Evolutionary conservation across 2,113 vertebrate species (phyloP).

Genomic region (Protomyctophum bolini): DNA sequence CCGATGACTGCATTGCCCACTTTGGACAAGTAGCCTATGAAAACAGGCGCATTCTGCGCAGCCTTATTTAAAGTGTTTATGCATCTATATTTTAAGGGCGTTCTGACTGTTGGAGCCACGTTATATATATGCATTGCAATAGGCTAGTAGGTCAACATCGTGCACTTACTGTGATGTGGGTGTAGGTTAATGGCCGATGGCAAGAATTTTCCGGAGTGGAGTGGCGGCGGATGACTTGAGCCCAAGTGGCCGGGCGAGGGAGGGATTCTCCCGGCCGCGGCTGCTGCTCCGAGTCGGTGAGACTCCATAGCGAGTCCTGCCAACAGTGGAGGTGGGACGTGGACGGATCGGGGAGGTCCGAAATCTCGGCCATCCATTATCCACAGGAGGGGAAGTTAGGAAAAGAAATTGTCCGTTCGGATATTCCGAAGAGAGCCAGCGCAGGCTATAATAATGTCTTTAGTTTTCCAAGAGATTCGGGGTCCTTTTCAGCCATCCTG

Average conservation of each 20-base stretch:
- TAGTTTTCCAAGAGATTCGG: constrained; percentile 73
- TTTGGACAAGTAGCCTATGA: neutral
- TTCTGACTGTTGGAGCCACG: neutral
- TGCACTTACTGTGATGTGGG: constrained; percentile 89
- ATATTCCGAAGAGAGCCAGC: constrained; percentile 69
- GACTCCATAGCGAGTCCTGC: constrained; percentile 91
- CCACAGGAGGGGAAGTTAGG: constrained; percentile 75
- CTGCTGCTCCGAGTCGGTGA: constrained; percentile 86
- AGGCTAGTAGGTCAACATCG: neutral
- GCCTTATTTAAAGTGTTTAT: constrained; percentile 41
- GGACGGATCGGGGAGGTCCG: constrained; percentile 90
- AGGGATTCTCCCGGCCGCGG: constrained; percentile 85
- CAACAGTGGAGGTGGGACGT: constrained; percentile 89
- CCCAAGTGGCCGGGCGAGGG: constrained; percentile 84
- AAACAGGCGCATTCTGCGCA: constrained; percentile 41
- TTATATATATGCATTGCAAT: neutral
- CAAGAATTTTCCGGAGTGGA: constrained; percentile 90
- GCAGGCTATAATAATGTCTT: constrained; percentile 76
- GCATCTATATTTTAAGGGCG: neutral
- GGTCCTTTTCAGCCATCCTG: constrained; percentile 78
- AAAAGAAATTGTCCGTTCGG: constrained; percentile 71
- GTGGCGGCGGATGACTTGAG: constrained; percentile 84
- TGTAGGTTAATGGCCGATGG: constrained; percentile 90
- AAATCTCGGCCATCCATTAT: constrained; percentile 99
- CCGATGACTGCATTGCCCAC: constrained; percentile 35